Evolutionary conservation across 1,140 invertebrate genomes (phyloP), one percentile per base, ranked within the genome.

Genomic region (Antheraea mylitta): DNA sequence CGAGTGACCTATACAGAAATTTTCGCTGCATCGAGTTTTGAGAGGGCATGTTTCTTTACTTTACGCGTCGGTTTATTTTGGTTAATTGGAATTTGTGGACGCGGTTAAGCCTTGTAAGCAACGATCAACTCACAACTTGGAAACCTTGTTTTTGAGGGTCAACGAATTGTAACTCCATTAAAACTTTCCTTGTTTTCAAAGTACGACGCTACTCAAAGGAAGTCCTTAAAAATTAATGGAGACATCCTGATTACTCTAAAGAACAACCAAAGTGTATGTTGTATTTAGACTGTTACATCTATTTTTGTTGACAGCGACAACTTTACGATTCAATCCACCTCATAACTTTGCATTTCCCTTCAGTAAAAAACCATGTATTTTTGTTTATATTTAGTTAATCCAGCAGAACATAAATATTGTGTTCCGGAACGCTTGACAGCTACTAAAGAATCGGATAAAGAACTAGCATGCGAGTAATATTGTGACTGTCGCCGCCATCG

Each of bases 151-250:
- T 72, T 77, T 75, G 62, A 75, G 74, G 78, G 76, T 82, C 77
- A 80, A 79, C 75, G 77, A 83, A 85, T 85, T 78, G 79, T 87
- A 86, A 86, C 80, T 87, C 83, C 84, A 90, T 90, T 89, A 89
- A 90, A 89, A 90, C 80, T 89, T 89, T 81, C 76, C 85, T 81
- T 85, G 81, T 87, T 89, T 86, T 84, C 74, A 80, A 82, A 86
- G 84, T 81, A 88, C 74, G 66, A 74, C 77, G 75, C 68, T 71
- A 72, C 76, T 85, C 85, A 85, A 86, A 87, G 89, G 86, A 88
- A 85, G 82, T 82, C 76, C 80, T 86, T 88, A 86, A 91, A 88
- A 86, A 86, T 89, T 90, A 86, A 90, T 85, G 81, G 81, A 80
- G 75, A 81, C 80, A 82, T 85, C 83, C 85, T 87, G 82, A 85